Conservation (phyloP, 2,113 vertebrate genomes). For the Prinia subflava region DNA sequence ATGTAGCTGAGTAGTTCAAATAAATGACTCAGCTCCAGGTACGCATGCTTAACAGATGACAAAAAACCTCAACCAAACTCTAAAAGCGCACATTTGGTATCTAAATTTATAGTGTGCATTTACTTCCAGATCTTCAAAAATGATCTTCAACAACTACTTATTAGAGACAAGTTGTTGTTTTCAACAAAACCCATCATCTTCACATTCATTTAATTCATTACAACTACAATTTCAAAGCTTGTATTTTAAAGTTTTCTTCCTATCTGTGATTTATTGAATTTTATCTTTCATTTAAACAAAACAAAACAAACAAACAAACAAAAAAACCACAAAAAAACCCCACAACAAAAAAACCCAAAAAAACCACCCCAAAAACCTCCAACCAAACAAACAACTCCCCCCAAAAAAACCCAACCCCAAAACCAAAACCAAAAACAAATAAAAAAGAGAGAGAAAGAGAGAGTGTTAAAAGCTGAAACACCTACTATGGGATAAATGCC, state of each 20-base stretch:
- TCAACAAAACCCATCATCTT: background rate
- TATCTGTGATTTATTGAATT: background rate
- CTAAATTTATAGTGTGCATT: background rate
- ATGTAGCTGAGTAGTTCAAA: background rate
- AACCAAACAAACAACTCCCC: no score
- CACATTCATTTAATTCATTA: background rate
- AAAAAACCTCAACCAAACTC: rapidly evolving
- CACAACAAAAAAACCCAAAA: no score
- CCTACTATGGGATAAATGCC: rapidly evolving
- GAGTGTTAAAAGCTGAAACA: background rate
- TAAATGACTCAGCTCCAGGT: background rate
- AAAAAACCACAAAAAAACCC: no score
- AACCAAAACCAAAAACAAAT: no score
- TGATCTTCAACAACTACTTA: background rate
- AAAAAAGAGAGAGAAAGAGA: no score
- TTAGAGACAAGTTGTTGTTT: background rate
- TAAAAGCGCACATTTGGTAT: background rate
- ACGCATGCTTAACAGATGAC: background rate
- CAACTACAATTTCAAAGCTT: background rate
- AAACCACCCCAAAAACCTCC: no score
- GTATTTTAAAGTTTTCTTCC: background rate
- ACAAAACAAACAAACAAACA: background rate
- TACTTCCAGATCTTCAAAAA: background rate
- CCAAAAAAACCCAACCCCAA: no score
- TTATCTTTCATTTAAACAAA: background rate